A percentile compares a stretch with the other conserved stretches of the same genome.
These are phyloP conservation scores for Ranitomeya imitator DNA, from an alignment of 2,113 vertebrate genomes.

Conservation along the genomic window DNA sequence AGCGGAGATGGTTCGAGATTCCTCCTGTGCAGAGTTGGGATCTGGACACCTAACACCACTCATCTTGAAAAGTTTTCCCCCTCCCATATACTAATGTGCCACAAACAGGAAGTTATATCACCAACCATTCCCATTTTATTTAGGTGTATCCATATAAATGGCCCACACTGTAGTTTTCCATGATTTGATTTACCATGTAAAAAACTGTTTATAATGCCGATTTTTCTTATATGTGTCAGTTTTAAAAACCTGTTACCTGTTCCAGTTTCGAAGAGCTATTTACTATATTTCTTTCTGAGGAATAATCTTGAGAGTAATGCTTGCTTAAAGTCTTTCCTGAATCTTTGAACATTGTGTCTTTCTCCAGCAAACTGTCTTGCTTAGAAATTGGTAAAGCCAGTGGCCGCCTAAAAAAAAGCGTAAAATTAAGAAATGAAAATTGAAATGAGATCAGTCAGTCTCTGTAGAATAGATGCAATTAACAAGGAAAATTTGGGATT, in stretches of 20 bases:
- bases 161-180: too few species aligned
- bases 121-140: too few species aligned
- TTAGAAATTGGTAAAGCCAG: conserved; percentile 86
- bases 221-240: too few species aligned
- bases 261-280: conserved; percentile 76
- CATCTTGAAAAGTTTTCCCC: too few species aligned
- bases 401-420: conserved; percentile 73
- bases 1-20: too few species aligned
- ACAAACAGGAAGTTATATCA: too few species aligned
- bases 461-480: background rate
- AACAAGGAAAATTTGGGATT: background rate
- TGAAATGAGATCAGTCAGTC: background rate
- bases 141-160: too few species aligned
- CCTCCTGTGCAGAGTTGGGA: too few species aligned
- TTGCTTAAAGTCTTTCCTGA: conserved; percentile 73
- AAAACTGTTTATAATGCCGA: too few species aligned
- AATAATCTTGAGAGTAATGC: conserved; percentile 79
- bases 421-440: background rate
- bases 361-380: conserved; percentile 91
- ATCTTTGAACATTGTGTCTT: conserved; percentile 91
- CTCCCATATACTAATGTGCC: too few species aligned
- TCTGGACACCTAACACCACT: too few species aligned
- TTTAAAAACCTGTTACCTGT: conserved; percentile 73
- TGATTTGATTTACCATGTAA: too few species aligned
- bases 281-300: conserved; percentile 68